Percentiles rank a stretch among this genome's conserved stretches.
These are phyloP conservation scores for Protaetia brevitarsis DNA, from an alignment of 1,140 invertebrate species.

Conservation along the genomic window DNA sequence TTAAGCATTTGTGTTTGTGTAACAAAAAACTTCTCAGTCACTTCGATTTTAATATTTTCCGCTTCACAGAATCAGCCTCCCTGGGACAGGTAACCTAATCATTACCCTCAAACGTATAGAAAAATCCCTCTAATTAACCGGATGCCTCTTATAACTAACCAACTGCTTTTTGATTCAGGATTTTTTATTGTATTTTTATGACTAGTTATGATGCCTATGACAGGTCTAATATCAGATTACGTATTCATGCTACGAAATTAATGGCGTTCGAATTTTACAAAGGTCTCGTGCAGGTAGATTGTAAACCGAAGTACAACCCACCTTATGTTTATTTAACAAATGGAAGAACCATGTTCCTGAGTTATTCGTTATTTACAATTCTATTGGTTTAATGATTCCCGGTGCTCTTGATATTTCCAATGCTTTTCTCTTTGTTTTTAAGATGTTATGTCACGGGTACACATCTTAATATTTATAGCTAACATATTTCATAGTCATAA, in stretches of 20 bases:
- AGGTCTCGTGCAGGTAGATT: constrained; percentile 10
- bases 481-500: background rate
- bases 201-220: background rate
- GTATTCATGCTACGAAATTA: background rate
- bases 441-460: background rate
- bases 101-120: background rate
- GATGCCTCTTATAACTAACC: background rate
- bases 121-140: constrained; percentile 7
- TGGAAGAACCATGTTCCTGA: constrained; percentile 3
- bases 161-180: background rate
- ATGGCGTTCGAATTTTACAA: constrained; percentile 16
- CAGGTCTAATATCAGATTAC: constrained; percentile 9
- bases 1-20: no score
- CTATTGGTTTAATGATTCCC: background rate
- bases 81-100: constrained; percentile 8
- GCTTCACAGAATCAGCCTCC: no score
- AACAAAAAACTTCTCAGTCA: background rate
- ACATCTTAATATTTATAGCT: background rate
- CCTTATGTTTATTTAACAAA: constrained; percentile 13
- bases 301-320: background rate
- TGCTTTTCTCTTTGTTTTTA: background rate
- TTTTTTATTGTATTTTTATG: background rate
- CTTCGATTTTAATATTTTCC: background rate
- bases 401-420: background rate
- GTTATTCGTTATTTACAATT: constrained; percentile 3